Conservation (phyloP, 2,888 invertebrate species). For the Drosophila testacea region DNA sequence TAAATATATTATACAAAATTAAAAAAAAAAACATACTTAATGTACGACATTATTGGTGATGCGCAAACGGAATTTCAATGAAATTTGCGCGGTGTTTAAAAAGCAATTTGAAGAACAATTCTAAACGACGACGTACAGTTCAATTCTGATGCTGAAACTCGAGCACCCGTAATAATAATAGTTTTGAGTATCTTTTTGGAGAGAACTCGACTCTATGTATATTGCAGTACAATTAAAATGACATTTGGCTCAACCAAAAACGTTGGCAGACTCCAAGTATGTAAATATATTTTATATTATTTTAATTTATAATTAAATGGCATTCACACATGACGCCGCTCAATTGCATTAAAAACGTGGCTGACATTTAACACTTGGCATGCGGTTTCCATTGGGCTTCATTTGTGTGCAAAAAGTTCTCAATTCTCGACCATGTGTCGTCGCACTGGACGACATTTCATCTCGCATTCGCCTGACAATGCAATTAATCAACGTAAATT, state of each 20-base stretch:
- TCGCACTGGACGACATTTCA: conserved; percentile 42
- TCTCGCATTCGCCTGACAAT: conserved; percentile 61
- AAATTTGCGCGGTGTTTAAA: conserved; percentile 60
- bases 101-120: conserved; percentile 60
- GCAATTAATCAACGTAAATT: conserved; percentile 80
- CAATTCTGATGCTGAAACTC: conserved; percentile 36
- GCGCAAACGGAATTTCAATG: conserved; percentile 66
- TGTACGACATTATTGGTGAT: conserved; percentile 72
- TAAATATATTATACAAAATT: conserved; percentile 28
- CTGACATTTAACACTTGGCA: conserved; percentile 76
- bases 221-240: conserved; percentile 54
- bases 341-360: conserved; percentile 60
- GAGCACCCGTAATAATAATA: conserved; percentile 34
- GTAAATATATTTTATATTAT: conserved; percentile 32
- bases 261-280: conserved; percentile 12
- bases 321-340: conserved; percentile 40
- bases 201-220: neutral
- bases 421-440: conserved; percentile 20
- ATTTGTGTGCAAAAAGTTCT: conserved; percentile 23
- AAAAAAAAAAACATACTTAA: conserved; percentile 55
- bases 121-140: conserved; percentile 11
- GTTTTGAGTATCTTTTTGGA: conserved; percentile 14
- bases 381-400: conserved; percentile 52
- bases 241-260: conserved; percentile 38
- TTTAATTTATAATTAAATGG: conserved; percentile 57